Percentiles rank a stretch among this genome's conserved stretches.
Conservation (phyloP, 53 echinoderm and acorn worm species). For the Glandiceps talaboti region DNA sequence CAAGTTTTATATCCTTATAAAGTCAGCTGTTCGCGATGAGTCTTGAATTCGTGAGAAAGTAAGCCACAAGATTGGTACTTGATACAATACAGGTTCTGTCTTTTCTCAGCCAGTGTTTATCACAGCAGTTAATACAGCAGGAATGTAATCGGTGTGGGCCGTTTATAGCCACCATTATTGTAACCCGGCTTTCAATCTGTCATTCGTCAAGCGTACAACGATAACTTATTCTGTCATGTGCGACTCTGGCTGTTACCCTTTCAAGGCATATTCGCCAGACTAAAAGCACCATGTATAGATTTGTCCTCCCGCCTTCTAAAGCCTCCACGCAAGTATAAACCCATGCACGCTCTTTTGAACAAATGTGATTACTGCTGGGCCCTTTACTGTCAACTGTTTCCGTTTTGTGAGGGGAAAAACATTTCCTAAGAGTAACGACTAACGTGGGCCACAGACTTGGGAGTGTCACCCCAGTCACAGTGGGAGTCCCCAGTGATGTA, state of each 20-base stretch:
- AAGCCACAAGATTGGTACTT: background rate
- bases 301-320: too few species aligned
- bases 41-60: background rate
- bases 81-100: background rate
- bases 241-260: background rate
- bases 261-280: background rate
- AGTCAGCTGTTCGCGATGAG: too few species aligned
- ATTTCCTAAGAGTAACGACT: background rate
- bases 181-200: background rate
- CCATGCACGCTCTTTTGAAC: too few species aligned
- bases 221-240: background rate
- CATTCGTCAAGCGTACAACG: background rate
- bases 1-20: too few species aligned
- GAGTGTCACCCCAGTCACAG: background rate
- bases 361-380: too few species aligned
- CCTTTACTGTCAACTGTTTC: background rate
- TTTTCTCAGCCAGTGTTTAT: background rate
- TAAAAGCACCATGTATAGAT: too few species aligned
- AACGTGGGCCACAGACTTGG: background rate
- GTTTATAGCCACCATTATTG: background rate
- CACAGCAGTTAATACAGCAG: background rate
- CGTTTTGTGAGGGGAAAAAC: background rate
- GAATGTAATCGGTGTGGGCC: background rate
- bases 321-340: too few species aligned
- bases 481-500: background rate